phyloP scores from a whole-genome alignment of 1,140 invertebrate species.

The Pinna nobilis region DNA sequence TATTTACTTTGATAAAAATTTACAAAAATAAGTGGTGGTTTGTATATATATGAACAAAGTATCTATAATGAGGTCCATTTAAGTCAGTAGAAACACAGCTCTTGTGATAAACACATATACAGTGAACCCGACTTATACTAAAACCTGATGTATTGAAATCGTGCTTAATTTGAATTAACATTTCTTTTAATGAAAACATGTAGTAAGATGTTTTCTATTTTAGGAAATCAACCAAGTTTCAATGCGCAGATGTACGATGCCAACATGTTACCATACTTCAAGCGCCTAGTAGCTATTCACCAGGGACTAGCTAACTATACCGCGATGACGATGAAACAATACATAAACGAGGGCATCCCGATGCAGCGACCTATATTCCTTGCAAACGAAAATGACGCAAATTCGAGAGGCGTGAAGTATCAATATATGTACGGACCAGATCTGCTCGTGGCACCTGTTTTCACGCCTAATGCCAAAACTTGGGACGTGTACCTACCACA shows the following conservation, averaged over 20 bases:
- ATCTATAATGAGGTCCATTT: too few relatives aligned
- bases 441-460: slow-evolving; percentile 72
- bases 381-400: slow-evolving; percentile 60
- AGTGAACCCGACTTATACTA: too few relatives aligned
- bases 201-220: slow-evolving; percentile 15
- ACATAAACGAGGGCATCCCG: slow-evolving; percentile 57
- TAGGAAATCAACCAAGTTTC: slow-evolving; percentile 67
- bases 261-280: slow-evolving; percentile 65
- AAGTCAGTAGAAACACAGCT: too few relatives aligned
- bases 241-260: slow-evolving; percentile 73
- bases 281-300: slow-evolving; percentile 66
- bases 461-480: slow-evolving; percentile 38
- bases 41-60: too few relatives aligned
- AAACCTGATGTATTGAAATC: too few relatives aligned
- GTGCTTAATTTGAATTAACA: neutral
- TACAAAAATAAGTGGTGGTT: too few relatives aligned
- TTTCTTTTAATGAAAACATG: neutral
- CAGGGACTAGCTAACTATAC: slow-evolving; percentile 67
- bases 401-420: slow-evolving; percentile 57
- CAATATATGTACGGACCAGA: slow-evolving; percentile 73
- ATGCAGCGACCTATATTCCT: slow-evolving; percentile 72
- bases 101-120: too few relatives aligned
- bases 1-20: too few relatives aligned
- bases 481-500: slow-evolving; percentile 47
- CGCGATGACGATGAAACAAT: slow-evolving; percentile 49